A percentile compares a stretch with the other conserved stretches of the same genome.
These are phyloP conservation scores for Eupithecia subumbrata DNA, from an alignment of 2,888 invertebrate species.

Conservation along the genomic window DNA sequence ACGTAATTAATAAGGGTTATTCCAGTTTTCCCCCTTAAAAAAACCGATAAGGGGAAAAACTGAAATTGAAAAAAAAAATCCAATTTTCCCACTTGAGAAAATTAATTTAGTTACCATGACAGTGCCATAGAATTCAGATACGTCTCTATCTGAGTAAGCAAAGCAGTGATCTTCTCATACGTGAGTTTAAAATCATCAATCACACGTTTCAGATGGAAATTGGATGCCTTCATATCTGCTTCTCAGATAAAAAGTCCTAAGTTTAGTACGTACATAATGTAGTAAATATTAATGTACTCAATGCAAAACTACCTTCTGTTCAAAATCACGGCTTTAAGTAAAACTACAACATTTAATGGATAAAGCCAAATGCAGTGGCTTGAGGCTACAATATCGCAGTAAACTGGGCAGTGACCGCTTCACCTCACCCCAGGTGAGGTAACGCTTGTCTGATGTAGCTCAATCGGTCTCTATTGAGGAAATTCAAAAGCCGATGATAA, in stretches of 20 bases:
- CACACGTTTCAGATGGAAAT: background rate
- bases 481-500: background rate
- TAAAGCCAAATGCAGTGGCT: background rate
- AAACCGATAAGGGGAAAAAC: no score
- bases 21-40: no score
- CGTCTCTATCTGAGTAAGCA: background rate
- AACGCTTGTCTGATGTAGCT: background rate
- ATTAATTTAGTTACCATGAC: no score
- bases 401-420: background rate
- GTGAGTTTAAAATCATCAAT: background rate
- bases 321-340: background rate
- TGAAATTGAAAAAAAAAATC: no score
- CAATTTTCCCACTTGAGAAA: no score
- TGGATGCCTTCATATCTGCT: background rate
- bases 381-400: background rate
- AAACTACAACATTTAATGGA: background rate
- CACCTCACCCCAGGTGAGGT: no score
- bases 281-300: background rate
- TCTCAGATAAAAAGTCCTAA: no score
- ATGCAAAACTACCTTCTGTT: background rate
- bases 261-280: no score
- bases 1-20: no score
- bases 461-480: slow-evolving; percentile 1
- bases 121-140: background rate
- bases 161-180: background rate